Evolutionary conservation across 2,888 invertebrate species (phyloP), one percentile per base, ranked within the genome.

Genomic region (Carpatolechia fugitivella): DNA sequence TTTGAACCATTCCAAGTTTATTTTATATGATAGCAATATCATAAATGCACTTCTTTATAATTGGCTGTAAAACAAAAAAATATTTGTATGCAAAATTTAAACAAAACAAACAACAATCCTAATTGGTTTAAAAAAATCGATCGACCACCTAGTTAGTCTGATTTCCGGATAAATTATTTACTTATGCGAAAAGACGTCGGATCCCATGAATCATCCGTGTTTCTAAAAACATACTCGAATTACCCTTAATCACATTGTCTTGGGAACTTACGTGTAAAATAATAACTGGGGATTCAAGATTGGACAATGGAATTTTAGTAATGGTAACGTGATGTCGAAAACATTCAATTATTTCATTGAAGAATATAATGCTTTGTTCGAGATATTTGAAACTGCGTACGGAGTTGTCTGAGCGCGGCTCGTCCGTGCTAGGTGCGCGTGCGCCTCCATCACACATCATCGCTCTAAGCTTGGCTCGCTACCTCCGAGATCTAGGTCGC

Each of bases 221-320:
- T 82, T 85, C 88, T 85, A 85, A 86, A 86, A 82, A 86, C 80
- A 76, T 74, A 80, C 79, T 88, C 87, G 71, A 70, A 77, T 87
- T 82, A 78, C 88, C 72, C 72, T 77, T 76, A 78, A 79, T 79
- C 81, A 78, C 76, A 84, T 81, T 85, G 85, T 83, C 80, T 85
- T 83, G 85, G 82, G 85, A 87, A 85, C 76, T 72, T 66, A 67
- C 59, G 76, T 73, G 69, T 72, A 62, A 65, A 74, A 73, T 67
- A 69, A 70, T 70, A 73, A 69, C 68, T 69, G 73, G 77, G 79
- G 75, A 77, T 78, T 74, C 80, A 77, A 77, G 78, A 82, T 76
- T 72, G 85, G 82, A 89, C 88, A 85, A 88, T 85, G 88, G 87
- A 81, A 74, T 81, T 79, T 76, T 80, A 84, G 83, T 81, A 80